Base-by-base conservation (phyloP, 2,113 vertebrate species). In the Okapia johnstoni region DNA sequence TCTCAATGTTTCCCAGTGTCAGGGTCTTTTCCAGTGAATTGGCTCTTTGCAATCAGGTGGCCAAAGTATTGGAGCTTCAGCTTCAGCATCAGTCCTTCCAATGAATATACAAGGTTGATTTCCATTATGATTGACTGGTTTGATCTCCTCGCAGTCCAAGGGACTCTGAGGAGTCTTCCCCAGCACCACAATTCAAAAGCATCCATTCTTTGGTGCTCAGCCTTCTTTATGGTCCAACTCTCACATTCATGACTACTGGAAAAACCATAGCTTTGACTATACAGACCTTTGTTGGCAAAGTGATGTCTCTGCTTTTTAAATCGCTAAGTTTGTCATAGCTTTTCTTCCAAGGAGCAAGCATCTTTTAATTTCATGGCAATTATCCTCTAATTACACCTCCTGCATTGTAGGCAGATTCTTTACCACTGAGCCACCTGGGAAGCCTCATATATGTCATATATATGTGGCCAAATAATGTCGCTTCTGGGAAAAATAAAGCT, bases 131-230 rank as follows among this genome's bases (percentile, higher is more conserved):
- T 57, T 57, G 55, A 57, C 55, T 57, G 55, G 55, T 25, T 57
- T 57, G 55, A 57, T 25, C 55, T 57, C 55, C 21, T 10, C 25
- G 55, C 8, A 57, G 55, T 57, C 55, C 8, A 76, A 43, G 36
- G 23, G 70, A 43, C 36, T 43, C 10, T 76, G 11, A 26, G 12
- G 36, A 76, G 23, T 76, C 70, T 76, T 43, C 70, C 43, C 21
- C 36, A 76, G 23, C 70, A 76, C 70, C 70, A 14, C 21, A 43
- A 9, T 76, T 76, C 70, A 76, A 76, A 43, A 76, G 70, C 70
- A 76, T 43, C 36, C 36, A 14, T 26, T 76, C 36, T 76, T 14
- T 76, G 36, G 23, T 0, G 0, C 12, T 76, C 3, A 14, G 70
- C 23, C 21, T 76, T 43, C 23, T 43, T 76, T 43, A 76, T 43